phyloP scores from a whole-genome alignment of 2,797 vertebrate genomes.

The Malacoctenus gilli region DNA sequence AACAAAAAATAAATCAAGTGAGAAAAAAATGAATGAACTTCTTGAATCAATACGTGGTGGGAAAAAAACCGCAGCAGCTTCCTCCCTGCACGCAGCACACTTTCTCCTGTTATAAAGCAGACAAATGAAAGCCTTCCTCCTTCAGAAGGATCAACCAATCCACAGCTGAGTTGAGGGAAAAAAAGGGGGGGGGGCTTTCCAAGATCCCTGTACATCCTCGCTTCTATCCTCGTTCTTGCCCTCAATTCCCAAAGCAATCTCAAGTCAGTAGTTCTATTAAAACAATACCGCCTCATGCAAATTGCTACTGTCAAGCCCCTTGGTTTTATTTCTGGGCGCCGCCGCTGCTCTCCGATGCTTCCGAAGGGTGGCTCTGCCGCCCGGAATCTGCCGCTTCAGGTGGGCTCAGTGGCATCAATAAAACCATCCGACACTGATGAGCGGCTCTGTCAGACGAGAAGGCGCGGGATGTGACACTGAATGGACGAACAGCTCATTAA shows the following conservation, averaged over 20 bases:
- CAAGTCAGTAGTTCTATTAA: constrained; percentile 73
- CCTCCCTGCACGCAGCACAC: constrained; percentile 31
- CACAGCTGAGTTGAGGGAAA: constrained; percentile 39
- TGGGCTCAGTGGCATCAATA: constrained; percentile 68
- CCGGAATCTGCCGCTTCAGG: constrained; percentile 38
- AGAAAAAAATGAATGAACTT: too few species aligned
- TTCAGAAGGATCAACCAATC: constrained; percentile 57
- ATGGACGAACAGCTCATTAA: constrained; percentile 43
- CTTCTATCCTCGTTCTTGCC: constrained; percentile 62
- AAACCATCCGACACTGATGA: constrained; percentile 65
- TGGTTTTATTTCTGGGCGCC: constrained; percentile 65
- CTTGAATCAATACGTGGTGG: background rate
- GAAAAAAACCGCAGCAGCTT: constrained; percentile 22
- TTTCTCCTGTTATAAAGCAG: constrained; percentile 41
- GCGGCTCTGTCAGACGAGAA: constrained; percentile 44
- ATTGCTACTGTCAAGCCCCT: constrained; percentile 70
- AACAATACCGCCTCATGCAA: constrained; percentile 78
- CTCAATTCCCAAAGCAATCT: constrained; percentile 77
- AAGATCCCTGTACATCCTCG: constrained; percentile 53
- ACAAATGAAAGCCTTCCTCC: constrained; percentile 58
- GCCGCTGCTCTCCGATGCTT: constrained; percentile 42
- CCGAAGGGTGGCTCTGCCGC: constrained; percentile 58
- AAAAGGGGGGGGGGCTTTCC: constrained; percentile 45
- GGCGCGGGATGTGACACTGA: constrained; percentile 39
- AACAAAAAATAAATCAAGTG: too few species aligned